Conservation (phyloP, 2,797 vertebrate genomes). For the Spondyliosoma cantharus region DNA sequence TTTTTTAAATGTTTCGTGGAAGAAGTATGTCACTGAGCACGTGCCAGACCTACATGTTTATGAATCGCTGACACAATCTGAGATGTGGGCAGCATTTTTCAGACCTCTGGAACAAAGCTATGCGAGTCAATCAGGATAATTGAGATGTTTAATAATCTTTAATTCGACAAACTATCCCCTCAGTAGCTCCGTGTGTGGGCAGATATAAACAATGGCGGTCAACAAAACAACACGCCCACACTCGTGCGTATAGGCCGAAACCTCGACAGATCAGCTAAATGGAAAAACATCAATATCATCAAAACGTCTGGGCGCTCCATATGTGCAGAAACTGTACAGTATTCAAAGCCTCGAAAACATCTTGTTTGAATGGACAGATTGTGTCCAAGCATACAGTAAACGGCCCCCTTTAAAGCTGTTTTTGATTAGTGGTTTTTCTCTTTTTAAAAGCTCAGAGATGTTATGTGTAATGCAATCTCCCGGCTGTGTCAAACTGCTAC, state of each 20-base stretch:
- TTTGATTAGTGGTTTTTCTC: slow-evolving; percentile 82
- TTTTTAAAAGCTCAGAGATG: slow-evolving; percentile 79
- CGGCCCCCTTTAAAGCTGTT: slow-evolving; percentile 76
- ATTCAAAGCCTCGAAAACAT: slow-evolving; percentile 70
- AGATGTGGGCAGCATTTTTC: not conserved
- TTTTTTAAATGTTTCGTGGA: not conserved
- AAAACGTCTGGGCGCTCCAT: slow-evolving; percentile 53
- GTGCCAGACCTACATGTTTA: not conserved
- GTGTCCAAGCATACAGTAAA: slow-evolving; percentile 73
- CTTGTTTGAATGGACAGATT: slow-evolving; percentile 76
- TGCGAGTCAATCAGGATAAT: slow-evolving; percentile 46
- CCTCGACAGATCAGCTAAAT: slow-evolving; percentile 63
- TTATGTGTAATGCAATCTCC: slow-evolving; percentile 83
- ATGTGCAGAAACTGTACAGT: slow-evolving; percentile 60
- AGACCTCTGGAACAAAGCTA: not conserved
- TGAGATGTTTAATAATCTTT: slow-evolving; percentile 62
- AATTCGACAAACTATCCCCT: slow-evolving; percentile 56
- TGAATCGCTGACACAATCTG: slow-evolving; percentile 4
- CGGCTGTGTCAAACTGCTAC: slow-evolving; percentile 78
- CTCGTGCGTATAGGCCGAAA: slow-evolving; percentile 58
- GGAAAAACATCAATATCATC: slow-evolving; percentile 68
- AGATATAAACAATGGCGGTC: slow-evolving; percentile 61
- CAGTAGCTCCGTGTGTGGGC: slow-evolving; percentile 54
- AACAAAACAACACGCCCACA: slow-evolving; percentile 64
- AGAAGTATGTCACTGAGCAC: slow-evolving; percentile 2